Conservation (phyloP, 2,888 invertebrate species). For the Hypselothyrea guttata region DNA sequence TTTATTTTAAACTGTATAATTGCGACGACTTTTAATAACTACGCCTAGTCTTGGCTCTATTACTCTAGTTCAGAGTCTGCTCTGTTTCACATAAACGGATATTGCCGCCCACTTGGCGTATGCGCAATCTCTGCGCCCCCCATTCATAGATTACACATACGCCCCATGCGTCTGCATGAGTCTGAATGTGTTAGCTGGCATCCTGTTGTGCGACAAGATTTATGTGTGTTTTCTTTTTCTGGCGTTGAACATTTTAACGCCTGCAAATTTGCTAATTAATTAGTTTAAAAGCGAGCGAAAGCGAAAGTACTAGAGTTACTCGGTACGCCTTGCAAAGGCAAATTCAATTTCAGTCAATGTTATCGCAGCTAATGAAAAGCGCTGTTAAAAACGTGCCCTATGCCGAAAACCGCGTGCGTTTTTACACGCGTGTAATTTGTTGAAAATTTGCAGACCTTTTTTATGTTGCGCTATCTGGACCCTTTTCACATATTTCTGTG, state of each 20-base stretch:
- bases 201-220: slow-evolving; percentile 70
- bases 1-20: too few relatives aligned
- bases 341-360: too few relatives aligned
- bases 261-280: slow-evolving; percentile 73
- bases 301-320: neutral
- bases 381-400: neutral
- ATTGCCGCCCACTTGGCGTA: slow-evolving; percentile 57
- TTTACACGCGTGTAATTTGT: slow-evolving; percentile 73
- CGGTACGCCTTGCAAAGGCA: neutral
- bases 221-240: slow-evolving; percentile 67
- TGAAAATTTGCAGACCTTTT: slow-evolving; percentile 66
- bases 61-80: neutral
- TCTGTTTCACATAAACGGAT: slow-evolving; percentile 24
- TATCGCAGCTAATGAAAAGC: neutral
- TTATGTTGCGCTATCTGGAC: slow-evolving; percentile 12
- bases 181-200: slow-evolving; percentile 18
- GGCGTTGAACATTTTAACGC: slow-evolving; percentile 69
- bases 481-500: slow-evolving; percentile 41
- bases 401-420: slow-evolving; percentile 38
- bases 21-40: too few relatives aligned
- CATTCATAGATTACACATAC: slow-evolving; percentile 54
- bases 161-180: slow-evolving; percentile 34
- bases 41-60: slow-evolving; percentile 9
- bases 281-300: slow-evolving; percentile 50
- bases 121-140: slow-evolving; percentile 43